Evolutionary conservation across 2,113 vertebrate genomes (phyloP).

Genomic region (Hemiscyllium ocellatum): DNA sequence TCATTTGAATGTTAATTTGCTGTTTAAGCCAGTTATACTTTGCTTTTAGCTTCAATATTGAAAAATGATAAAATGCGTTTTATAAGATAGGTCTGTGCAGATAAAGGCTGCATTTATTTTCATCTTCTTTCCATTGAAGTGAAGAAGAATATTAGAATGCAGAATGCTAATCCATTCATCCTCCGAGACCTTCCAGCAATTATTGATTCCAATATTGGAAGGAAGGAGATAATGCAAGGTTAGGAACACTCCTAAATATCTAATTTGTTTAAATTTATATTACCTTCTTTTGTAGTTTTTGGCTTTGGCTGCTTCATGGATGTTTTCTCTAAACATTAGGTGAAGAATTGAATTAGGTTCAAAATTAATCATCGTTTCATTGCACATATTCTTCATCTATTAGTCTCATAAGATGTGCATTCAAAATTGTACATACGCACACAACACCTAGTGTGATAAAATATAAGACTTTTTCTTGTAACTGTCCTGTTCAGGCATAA

Average conservation of each 20-base stretch:
- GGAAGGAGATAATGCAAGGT: background rate
- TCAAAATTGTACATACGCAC: background rate
- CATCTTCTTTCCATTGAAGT: background rate
- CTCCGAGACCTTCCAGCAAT: background rate
- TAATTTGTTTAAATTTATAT: background rate
- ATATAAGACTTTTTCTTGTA: background rate
- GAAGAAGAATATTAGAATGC: background rate
- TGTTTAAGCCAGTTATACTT: background rate
- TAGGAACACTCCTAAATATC: background rate
- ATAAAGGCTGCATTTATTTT: background rate
- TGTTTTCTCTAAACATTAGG: background rate
- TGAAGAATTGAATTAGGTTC: background rate
- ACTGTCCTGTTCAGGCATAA: too few relatives aligned
- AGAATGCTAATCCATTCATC: background rate
- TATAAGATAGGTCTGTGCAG: background rate
- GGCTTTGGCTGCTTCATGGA: background rate
- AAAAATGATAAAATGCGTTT: background rate
- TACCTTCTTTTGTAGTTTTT: background rate
- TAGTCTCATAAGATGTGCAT: background rate
- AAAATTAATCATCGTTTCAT: background rate
- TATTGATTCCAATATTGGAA: background rate
- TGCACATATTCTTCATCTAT: background rate
- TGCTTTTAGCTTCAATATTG: background rate
- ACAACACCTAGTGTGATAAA: background rate
- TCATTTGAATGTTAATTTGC: background rate